These are phyloP conservation scores for Dufourea novaeangliae DNA, from an alignment of 1,140 invertebrate species.

Conservation along the genomic window DNA sequence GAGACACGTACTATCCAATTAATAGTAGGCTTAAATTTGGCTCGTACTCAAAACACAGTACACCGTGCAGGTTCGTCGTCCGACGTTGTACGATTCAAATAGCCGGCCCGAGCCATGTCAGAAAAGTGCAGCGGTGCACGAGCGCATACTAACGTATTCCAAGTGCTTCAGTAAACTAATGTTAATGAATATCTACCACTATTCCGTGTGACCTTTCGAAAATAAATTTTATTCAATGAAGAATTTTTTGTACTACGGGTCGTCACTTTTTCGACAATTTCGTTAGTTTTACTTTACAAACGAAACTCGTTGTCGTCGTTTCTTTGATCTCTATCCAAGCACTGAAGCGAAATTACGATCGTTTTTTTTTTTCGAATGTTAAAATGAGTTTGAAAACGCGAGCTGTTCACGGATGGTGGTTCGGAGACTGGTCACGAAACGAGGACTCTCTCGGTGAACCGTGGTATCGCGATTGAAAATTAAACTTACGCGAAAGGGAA, in stretches of 20 bases:
- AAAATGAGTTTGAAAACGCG: neutral
- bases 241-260: no score
- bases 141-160: neutral
- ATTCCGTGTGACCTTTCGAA: no score
- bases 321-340: neutral
- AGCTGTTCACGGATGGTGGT: neutral
- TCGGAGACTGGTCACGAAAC: neutral
- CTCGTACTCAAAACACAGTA: conserved; percentile 30
- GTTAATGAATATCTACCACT: neutral
- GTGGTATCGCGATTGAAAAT: conserved; percentile 46
- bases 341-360: neutral
- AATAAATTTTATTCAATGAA: neutral
- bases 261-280: no score
- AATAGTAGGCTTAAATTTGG: conserved; percentile 59
- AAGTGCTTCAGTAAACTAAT: neutral
- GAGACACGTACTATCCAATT: conserved; percentile 14
- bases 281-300: no score
- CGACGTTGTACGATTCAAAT: conserved; percentile 46
- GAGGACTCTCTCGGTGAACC: neutral
- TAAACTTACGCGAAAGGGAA: conserved; percentile 34
- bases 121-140: neutral
- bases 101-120: conserved; percentile 22
- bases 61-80: conserved; percentile 43
- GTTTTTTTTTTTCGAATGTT: neutral
- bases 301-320: neutral